A percentile compares a stretch with the other conserved stretches of the same genome.
Evolutionary conservation across 2,113 vertebrate genomes (phyloP).

Genomic region (Carassius carassius): DNA sequence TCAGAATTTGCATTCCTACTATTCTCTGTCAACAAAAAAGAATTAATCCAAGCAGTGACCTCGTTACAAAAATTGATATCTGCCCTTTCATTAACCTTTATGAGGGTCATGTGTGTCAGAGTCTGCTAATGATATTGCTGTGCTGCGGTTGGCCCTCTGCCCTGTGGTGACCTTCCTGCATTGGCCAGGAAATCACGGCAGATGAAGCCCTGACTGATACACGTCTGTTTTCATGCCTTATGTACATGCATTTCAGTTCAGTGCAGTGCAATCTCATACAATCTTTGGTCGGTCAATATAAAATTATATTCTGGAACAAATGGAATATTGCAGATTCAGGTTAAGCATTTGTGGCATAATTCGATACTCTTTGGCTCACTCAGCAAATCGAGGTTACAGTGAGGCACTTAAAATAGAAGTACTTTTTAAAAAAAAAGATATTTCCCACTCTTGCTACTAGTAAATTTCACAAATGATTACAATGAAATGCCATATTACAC

Average conservation of each 20-base stretch:
- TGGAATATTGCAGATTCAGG: too few species aligned
- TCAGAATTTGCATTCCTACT: constrained; percentile 2
- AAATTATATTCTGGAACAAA: neutral
- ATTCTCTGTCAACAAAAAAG: neutral
- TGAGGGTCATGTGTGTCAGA: neutral
- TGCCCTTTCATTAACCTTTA: neutral
- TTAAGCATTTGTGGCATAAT: neutral
- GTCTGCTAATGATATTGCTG: neutral
- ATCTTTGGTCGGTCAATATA: neutral
- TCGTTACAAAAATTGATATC: neutral
- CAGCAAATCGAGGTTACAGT: too few species aligned
- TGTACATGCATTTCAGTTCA: neutral
- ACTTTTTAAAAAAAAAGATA: neutral
- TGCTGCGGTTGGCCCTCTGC: neutral
- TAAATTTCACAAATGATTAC: too few species aligned
- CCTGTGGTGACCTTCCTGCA: neutral
- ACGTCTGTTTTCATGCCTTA: neutral
- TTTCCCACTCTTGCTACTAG: neutral
- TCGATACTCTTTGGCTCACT: neutral
- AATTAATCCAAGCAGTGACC: neutral
- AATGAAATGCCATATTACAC: too few species aligned
- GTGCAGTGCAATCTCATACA: neutral
- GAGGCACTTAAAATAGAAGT: neutral
- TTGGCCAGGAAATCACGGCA: neutral
- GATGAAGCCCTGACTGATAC: neutral